Evolutionary conservation across 2,113 vertebrate species (phyloP).

Genomic region (Pipra filicauda): DNA sequence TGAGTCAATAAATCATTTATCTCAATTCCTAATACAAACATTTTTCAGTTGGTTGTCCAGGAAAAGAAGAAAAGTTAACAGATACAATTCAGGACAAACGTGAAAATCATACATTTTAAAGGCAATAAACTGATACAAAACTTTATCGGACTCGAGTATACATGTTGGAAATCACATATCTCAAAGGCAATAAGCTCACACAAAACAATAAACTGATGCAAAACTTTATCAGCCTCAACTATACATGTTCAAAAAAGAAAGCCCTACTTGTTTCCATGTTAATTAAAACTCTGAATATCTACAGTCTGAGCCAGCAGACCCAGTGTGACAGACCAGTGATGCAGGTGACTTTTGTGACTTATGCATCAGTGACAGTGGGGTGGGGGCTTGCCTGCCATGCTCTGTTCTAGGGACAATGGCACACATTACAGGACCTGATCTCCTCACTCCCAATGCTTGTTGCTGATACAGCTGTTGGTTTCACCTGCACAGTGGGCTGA

Average conservation of each 20-base stretch:
- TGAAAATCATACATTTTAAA: not conserved
- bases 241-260: not conserved
- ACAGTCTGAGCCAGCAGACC: not conserved
- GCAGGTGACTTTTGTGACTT: not conserved
- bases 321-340: not conserved
- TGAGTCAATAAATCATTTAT: not conserved
- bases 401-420: not conserved
- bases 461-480: not conserved
- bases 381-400: fast-evolving
- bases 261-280: not conserved
- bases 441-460: fast-evolving
- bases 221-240: not conserved
- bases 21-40: not conserved
- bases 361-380: not conserved
- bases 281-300: not conserved
- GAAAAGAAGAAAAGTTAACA: not conserved
- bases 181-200: not conserved
- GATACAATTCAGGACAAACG: not conserved
- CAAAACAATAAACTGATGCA: not conserved
- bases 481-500: not conserved
- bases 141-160: not conserved
- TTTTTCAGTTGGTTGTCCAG: not conserved
- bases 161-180: not conserved
- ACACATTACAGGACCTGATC: not conserved
- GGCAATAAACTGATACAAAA: not conserved